A percentile compares a stretch with the other conserved stretches of the same genome.
Conservation (phyloP, 2,113 vertebrate species). For the Marmota flaviventris region DNA sequence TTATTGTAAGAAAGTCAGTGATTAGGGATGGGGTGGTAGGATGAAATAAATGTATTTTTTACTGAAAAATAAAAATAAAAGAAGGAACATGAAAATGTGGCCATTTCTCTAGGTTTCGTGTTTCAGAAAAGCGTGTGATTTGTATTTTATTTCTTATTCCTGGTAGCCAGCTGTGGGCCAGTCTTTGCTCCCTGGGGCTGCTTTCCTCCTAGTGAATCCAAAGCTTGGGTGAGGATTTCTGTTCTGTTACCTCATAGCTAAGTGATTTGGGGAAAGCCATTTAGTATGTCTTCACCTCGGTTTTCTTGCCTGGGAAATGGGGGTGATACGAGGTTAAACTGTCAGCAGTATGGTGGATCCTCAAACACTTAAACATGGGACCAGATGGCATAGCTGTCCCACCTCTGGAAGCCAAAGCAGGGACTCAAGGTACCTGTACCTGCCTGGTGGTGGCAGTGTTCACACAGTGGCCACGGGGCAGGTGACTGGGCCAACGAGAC, state of each 20-base stretch:
- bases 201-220: neutral
- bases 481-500: too few relatives aligned
- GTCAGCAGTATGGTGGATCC: neutral
- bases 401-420: neutral
- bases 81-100: neutral
- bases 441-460: neutral
- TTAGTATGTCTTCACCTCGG: neutral
- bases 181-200: neutral
- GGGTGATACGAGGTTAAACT: too few relatives aligned
- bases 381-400: neutral
- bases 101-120: neutral
- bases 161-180: neutral
- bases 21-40: neutral
- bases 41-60: too few relatives aligned
- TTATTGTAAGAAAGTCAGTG: neutral
- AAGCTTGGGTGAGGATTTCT: neutral
- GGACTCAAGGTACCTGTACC: neutral
- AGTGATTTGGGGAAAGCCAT: neutral
- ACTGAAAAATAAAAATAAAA: neutral
- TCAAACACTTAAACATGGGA: neutral
- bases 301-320: neutral
- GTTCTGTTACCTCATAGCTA: neutral
- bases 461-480: neutral
- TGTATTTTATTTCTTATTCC: neutral
- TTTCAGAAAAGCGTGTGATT: neutral